A percentile compares a stretch with the other conserved stretches of the same genome.
Evolutionary conservation across 2,797 vertebrate genomes (phyloP).

Genomic region (Tragopan temminckii): DNA sequence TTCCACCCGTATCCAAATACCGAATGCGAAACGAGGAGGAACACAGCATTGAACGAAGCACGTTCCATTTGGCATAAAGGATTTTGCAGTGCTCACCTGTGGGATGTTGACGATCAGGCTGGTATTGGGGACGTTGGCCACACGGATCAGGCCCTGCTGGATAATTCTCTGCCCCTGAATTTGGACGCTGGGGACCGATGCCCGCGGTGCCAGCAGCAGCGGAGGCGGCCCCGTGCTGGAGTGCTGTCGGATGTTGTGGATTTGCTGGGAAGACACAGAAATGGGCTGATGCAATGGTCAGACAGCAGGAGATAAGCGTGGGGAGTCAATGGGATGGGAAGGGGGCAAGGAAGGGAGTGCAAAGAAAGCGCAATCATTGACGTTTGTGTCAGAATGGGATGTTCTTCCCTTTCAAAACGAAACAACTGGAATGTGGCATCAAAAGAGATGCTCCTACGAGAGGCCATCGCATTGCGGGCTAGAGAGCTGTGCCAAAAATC

Average conservation of each 20-base stretch:
- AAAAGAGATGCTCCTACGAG: accelerated
- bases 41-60: no score
- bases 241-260: slow-evolving; percentile 93
- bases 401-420: background rate
- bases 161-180: slow-evolving; percentile 97
- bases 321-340: background rate
- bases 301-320: background rate
- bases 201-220: slow-evolving; percentile 92
- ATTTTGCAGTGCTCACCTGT: slow-evolving; percentile 80
- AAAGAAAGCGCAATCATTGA: background rate
- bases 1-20: background rate
- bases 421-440: accelerated
- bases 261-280: slow-evolving; percentile 90
- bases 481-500: background rate
- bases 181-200: slow-evolving; percentile 94
- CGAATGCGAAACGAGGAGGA: background rate
- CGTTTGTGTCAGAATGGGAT: accelerated
- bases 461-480: accelerated
- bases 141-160: slow-evolving; percentile 96
- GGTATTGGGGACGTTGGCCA: slow-evolving; percentile 93
- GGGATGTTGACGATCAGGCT: slow-evolving; percentile 95
- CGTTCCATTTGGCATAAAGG: accelerated
- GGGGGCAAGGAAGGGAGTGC: slow-evolving; percentile 26
- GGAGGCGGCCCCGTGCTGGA: slow-evolving; percentile 94
- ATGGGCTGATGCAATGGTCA: slow-evolving; percentile 80